Conservation (phyloP, 2,797 vertebrate genomes). For the Dipus sagitta region DNA sequence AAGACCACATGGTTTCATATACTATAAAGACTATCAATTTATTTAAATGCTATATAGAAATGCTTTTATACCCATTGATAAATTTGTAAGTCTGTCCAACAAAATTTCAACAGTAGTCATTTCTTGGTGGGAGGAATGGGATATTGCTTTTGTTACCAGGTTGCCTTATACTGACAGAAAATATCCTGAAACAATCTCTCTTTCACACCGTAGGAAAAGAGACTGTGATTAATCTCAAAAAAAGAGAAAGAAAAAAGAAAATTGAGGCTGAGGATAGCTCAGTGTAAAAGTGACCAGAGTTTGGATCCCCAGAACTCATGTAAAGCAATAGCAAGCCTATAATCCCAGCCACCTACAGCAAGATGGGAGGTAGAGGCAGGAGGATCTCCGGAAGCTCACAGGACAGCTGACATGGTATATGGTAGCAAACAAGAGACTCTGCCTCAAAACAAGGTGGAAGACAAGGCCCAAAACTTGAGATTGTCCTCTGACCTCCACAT, state of each 20-base stretch:
- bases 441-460: no score
- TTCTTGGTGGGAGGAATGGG: constrained; percentile 7
- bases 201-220: constrained; percentile 6
- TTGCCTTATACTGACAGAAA: neutral
- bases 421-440: no score
- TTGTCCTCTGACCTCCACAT: no score
- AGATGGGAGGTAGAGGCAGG: no score
- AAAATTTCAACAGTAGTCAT: constrained; percentile 7
- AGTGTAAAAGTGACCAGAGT: no score
- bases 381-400: no score
- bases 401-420: no score
- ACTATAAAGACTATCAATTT: neutral
- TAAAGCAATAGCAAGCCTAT: no score
- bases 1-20: no score
- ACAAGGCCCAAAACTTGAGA: no score
- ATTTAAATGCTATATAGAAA: constrained; percentile 11
- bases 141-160: neutral
- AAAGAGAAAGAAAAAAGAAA: neutral
- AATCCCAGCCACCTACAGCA: no score
- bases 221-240: neutral
- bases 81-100: neutral
- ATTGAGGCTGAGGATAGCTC: neutral
- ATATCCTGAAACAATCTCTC: constrained; percentile 8
- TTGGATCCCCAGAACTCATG: no score
- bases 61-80: neutral